Evolutionary conservation across 2,888 invertebrate species (phyloP), one percentile per base, ranked within the genome.

Genomic region (Augochlorella aurata): DNA sequence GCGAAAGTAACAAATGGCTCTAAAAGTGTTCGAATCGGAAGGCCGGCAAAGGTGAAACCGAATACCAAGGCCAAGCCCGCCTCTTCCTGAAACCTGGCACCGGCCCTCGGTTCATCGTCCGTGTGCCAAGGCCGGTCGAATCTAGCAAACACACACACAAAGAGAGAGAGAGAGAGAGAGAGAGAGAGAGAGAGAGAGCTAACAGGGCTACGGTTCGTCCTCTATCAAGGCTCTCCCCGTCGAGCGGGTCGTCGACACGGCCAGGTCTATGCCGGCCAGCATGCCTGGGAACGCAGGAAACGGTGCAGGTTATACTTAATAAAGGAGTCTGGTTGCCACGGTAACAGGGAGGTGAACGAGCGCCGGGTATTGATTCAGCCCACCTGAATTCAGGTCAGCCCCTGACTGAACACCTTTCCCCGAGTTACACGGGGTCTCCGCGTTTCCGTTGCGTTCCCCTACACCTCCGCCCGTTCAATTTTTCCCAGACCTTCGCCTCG

Each of bases 361-460:
- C 92, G 86, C 87, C 90, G 89, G 61, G 92, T 93, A 93, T 93
- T 93, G 93, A 93, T 93, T 93, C 91, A 90, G 91, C 91, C 92
- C 92, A 93, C 93, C 93, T 93, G 93, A 93, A 93, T 93, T 93
- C 93, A 93, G 93, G 93, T 93, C 93, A 93, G 89, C 92, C 90
- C 92, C 93, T 93, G 93, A 93, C 93, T 92, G 90, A 92, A 93
- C 92, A 91, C 90, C 90, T 92, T 92, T 89, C 38, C 90, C 90
- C 52, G 65, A 61, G 76, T 83, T 72, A 83, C 83, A 72, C 61
- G 29, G 50, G 38, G 50, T 3, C 16, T 16, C 45, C 85, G 73
- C 84, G 74, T 76, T 85, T 84, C 83, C 72, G 71, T 76, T 74
- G 63, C 76, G 67, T 76, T 74, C 45, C 73, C 74, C 12, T 68